phyloP scores from a whole-genome alignment of 2,113 vertebrate genomes.

The Heptranchias perlo region DNA sequence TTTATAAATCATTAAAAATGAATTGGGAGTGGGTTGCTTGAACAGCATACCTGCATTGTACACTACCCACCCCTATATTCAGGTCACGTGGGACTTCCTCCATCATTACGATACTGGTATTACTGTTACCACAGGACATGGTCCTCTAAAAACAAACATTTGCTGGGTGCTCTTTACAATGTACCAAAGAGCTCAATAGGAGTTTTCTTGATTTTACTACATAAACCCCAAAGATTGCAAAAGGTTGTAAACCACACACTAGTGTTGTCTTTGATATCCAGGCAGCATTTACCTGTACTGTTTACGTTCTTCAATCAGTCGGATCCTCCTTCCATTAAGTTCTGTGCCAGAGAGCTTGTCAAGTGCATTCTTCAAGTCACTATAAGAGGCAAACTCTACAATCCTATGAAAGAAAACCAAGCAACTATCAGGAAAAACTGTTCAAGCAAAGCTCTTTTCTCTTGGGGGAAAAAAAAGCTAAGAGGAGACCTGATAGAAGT shows the following conservation, averaged over 20 bases:
- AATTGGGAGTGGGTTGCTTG: neutral
- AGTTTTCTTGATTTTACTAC: neutral
- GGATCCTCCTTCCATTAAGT: slow-evolving; percentile 96
- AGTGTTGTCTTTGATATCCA: neutral
- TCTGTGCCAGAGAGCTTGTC: slow-evolving; percentile 95
- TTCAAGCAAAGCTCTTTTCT: neutral
- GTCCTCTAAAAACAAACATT: neutral
- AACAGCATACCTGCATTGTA: neutral
- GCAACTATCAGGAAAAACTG: neutral
- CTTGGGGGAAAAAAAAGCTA: neutral
- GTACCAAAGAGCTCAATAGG: neutral
- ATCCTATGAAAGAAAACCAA: slow-evolving; percentile 58
- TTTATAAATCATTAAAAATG: neutral
- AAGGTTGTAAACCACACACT: neutral
- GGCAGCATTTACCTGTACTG: slow-evolving; percentile 61
- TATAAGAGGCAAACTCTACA: slow-evolving; percentile 93
- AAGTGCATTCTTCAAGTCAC: slow-evolving; percentile 92
- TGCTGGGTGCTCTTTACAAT: neutral
- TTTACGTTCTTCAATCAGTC: slow-evolving; percentile 85
- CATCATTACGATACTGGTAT: neutral
- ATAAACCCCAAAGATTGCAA: neutral
- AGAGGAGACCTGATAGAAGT: too few relatives aligned
- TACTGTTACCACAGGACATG: neutral
- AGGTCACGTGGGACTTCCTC: neutral
- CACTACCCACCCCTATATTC: neutral